These are phyloP conservation scores for Poeciliopsis gracilis DNA, from an alignment of 2,797 vertebrate genomes.

Conservation along the genomic window DNA sequence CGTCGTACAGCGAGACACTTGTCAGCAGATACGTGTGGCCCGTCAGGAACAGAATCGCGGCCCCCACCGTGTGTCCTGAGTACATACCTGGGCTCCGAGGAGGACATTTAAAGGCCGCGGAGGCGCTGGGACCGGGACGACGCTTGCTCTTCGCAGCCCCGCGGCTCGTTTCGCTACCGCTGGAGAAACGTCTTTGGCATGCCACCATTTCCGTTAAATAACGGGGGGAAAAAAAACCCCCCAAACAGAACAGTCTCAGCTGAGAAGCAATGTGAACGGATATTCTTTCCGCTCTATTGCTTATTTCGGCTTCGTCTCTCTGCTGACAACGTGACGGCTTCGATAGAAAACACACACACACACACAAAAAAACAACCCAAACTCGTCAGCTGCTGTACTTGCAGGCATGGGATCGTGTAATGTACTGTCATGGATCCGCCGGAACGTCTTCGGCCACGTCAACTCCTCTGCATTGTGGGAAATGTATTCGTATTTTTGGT, in stretches of 20 bases:
- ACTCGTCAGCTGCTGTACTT: constrained; percentile 12
- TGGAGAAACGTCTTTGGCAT: not conserved
- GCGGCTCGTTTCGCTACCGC: constrained; percentile 15
- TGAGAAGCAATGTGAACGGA: not conserved
- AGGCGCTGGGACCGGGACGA: constrained; percentile 17
- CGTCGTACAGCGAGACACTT: too few species aligned
- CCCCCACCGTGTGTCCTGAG: not conserved
- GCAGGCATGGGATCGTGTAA: constrained; percentile 32
- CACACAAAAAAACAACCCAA: not conserved
- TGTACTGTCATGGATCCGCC: constrained; percentile 62
- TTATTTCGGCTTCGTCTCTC: not conserved
- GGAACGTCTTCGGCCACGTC: constrained; percentile 47
- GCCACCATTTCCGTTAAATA: not conserved
- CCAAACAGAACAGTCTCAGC: not conserved
- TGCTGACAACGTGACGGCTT: not conserved
- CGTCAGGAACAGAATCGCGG: not conserved
- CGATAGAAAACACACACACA: not conserved
- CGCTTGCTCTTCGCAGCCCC: constrained; percentile 46
- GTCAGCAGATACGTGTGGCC: not conserved
- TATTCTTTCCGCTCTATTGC: not conserved
- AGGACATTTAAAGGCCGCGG: constrained; percentile 10
- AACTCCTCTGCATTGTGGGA: constrained; percentile 60
- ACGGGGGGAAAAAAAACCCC: not conserved
- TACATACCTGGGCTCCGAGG: constrained; percentile 12
- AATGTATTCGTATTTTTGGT: constrained; percentile 43